Conservation (phyloP, 92 coral and sea anemone genomes). For the Palythoa caribaeorum region DNA sequence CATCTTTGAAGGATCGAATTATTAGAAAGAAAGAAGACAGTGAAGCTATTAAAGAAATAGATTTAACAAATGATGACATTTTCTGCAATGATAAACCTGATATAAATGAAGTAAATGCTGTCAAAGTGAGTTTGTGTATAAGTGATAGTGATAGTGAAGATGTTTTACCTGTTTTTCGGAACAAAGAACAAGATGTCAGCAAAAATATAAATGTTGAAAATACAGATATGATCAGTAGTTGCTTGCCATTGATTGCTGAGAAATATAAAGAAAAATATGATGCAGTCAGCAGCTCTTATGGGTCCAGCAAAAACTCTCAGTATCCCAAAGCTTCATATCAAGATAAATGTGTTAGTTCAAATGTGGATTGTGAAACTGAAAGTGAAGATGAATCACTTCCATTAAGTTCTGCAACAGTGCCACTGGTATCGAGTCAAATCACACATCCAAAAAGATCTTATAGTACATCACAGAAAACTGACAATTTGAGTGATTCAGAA, state of each 20-base stretch:
- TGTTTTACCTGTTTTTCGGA: slow-evolving; percentile 18
- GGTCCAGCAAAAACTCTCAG: neutral
- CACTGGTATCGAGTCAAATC: neutral
- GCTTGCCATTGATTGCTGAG: neutral
- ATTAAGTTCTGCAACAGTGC: neutral
- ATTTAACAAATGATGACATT: slow-evolving; percentile 23
- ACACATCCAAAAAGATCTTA: slow-evolving; percentile 17
- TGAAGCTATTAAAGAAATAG: neutral
- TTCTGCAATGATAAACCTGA: neutral
- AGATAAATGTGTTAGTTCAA: neutral
- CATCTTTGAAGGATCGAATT: slow-evolving; percentile 42
- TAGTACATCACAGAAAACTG: slow-evolving; percentile 35
- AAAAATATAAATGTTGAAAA: neutral
- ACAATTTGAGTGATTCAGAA: neutral
- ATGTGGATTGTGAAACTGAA: slow-evolving; percentile 18
- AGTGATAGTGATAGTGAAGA: slow-evolving; percentile 35
- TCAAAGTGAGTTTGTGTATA: slow-evolving; percentile 13
- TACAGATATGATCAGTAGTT: neutral
- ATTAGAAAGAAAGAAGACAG: neutral
- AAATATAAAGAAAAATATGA: neutral
- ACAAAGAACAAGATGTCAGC: neutral
- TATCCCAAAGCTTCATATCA: neutral
- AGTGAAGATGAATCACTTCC: slow-evolving; percentile 28
- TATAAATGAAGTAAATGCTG: slow-evolving; percentile 1
- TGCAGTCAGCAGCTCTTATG: neutral